A percentile compares a stretch with the other conserved stretches of the same genome.
These are phyloP conservation scores for Ptilonorhynchus violaceus DNA, from an alignment of 2,113 vertebrate species.

Conservation along the genomic window DNA sequence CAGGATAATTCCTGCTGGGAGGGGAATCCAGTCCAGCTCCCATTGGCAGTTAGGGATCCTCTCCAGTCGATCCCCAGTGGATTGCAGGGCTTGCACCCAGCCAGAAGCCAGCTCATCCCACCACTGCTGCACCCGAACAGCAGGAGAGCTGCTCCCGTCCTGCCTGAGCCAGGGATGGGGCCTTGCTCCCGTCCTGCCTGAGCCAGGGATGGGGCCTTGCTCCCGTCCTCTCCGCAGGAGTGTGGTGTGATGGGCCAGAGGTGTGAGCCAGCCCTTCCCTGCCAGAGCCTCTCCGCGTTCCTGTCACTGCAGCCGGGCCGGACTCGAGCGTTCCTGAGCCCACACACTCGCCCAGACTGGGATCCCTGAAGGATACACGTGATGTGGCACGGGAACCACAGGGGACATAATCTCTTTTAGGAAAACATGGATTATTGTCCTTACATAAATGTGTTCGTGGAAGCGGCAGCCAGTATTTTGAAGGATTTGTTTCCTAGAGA, in stretches of 20 bases:
- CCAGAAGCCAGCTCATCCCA: background rate
- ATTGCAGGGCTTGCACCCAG: accelerated
- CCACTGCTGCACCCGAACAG: background rate
- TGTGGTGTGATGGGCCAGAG: background rate
- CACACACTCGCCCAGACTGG: accelerated
- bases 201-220: background rate
- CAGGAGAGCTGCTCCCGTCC: background rate
- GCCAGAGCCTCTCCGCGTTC: background rate
- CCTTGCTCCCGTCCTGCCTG: no score
- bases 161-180: background rate
- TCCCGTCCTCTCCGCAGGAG: background rate
- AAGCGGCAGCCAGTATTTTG: background rate
- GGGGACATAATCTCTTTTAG: background rate
- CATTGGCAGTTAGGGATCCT: background rate
- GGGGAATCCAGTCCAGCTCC: background rate
- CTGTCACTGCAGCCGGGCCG: background rate
- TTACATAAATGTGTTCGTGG: accelerated
- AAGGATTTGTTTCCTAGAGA: background rate
- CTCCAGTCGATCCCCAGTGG: background rate
- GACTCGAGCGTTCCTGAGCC: background rate
- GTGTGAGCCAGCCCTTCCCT: background rate
- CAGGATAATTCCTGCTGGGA: background rate
- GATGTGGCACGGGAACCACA: background rate
- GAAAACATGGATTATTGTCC: background rate
- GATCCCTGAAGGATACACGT: background rate